Conservation (phyloP, 2,113 vertebrate genomes). For the Nerophis lumbriciformis region DNA sequence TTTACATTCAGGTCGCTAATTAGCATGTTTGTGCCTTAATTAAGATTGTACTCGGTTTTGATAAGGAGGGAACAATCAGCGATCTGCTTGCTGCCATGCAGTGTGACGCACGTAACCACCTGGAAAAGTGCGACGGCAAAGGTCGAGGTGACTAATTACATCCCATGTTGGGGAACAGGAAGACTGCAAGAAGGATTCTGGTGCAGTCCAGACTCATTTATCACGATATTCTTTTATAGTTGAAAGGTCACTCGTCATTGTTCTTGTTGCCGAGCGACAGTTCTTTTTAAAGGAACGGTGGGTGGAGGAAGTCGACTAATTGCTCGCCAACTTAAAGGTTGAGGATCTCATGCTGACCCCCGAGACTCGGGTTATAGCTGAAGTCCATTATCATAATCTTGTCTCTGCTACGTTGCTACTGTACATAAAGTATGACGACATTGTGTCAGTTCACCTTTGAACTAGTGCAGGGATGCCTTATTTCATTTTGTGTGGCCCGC, state of each 20-base stretch:
- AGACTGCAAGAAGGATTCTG: slow-evolving; percentile 31
- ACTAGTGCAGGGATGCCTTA: too few relatives aligned
- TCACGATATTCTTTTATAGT: slow-evolving; percentile 8
- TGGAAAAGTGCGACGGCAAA: slow-evolving; percentile 22
- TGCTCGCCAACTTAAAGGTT: slow-evolving; percentile 12
- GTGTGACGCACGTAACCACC: slow-evolving; percentile 2
- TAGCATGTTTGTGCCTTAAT: neutral
- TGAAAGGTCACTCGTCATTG: slow-evolving; percentile 34
- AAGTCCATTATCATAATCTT: neutral
- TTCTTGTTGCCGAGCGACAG: slow-evolving; percentile 57
- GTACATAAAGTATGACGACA: neutral
- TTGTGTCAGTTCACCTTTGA: too few relatives aligned
- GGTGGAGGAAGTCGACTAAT: slow-evolving; percentile 21
- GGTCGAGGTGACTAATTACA: slow-evolving; percentile 59
- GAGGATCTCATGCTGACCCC: slow-evolving; percentile 1
- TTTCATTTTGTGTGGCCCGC: too few relatives aligned
- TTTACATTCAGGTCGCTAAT: slow-evolving; percentile 1
- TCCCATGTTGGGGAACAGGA: slow-evolving; percentile 32
- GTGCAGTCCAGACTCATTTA: slow-evolving; percentile 19
- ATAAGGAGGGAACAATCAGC: too few relatives aligned
- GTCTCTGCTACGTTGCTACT: neutral
- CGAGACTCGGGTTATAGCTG: neutral
- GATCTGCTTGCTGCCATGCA: too few relatives aligned
- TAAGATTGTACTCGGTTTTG: too few relatives aligned
- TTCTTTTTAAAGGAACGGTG: slow-evolving; percentile 42